Percentiles rank a stretch among this genome's conserved stretches.
Conservation (phyloP, 2,113 vertebrate genomes). For the Megalops atlanticus region DNA sequence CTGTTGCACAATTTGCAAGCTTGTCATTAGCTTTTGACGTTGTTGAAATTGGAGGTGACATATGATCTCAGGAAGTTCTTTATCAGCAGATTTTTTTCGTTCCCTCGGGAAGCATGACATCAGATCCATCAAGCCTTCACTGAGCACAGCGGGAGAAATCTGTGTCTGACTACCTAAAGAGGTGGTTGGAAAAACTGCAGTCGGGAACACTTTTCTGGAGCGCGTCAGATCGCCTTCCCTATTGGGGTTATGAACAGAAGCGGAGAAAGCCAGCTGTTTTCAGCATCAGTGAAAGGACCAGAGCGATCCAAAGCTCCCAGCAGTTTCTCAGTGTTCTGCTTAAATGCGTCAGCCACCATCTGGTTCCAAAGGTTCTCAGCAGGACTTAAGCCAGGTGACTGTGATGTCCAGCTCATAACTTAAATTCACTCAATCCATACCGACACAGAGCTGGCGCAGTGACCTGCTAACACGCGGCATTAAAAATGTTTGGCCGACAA, state of each 20-base stretch:
- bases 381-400: background rate
- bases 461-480: background rate
- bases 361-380: background rate
- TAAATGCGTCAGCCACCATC: background rate
- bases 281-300: too few relatives aligned
- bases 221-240: background rate
- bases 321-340: background rate
- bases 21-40: too few relatives aligned
- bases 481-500: background rate
- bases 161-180: background rate
- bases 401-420: background rate
- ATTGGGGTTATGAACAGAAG: background rate
- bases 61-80: background rate
- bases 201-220: background rate
- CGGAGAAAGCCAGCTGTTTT: background rate
- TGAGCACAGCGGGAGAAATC: background rate
- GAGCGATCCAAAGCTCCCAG: background rate
- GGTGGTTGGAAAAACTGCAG: background rate
- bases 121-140: background rate
- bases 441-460: background rate
- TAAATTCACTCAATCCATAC: background rate
- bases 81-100: too few relatives aligned
- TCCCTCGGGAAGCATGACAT: background rate
- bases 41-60: background rate
- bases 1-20: too few relatives aligned